Evolutionary conservation across 2,888 invertebrate species (phyloP).

Genomic region (Troides aeacus): DNA sequence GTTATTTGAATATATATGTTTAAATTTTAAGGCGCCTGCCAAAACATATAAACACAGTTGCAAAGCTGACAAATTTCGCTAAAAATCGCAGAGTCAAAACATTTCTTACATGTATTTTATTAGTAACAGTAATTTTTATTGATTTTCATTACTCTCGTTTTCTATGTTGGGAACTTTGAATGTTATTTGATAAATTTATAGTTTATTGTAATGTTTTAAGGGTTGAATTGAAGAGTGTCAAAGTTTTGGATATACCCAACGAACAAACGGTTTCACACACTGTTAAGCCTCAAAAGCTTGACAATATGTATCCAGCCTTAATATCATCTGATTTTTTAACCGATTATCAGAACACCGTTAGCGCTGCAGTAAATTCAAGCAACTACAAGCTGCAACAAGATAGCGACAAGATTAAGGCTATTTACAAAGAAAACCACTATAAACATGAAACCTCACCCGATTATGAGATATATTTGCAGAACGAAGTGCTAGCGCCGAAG

Average conservation of each 20-base stretch:
- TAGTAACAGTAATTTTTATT: not conserved
- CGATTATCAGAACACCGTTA: slow-evolving; percentile 10
- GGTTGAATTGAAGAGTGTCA: slow-evolving; percentile 64
- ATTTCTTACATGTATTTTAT: not conserved
- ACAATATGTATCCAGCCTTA: slow-evolving; percentile 20
- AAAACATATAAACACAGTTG: not conserved
- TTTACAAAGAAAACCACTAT: slow-evolving; percentile 7
- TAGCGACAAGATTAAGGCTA: slow-evolving; percentile 29
- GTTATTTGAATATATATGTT: too few species aligned
- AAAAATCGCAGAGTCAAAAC: not conserved
- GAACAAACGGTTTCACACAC: slow-evolving; percentile 3
- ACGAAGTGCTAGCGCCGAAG: slow-evolving; percentile 50
- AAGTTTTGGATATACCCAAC: slow-evolving; percentile 40
- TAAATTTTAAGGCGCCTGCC: not conserved
- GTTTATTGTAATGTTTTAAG: slow-evolving; percentile 43
- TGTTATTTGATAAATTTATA: not conserved
- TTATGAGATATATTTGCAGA: slow-evolving; percentile 60
- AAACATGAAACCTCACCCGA: slow-evolving; percentile 41
- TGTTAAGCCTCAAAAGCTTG: slow-evolving; percentile 31
- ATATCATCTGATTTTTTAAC: slow-evolving; percentile 16
- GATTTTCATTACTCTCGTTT: too few species aligned
- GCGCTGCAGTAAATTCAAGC: slow-evolving; percentile 13
- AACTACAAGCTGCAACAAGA: slow-evolving; percentile 29
- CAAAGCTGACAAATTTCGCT: not conserved
- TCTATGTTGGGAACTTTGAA: too few species aligned